Percentiles rank a stretch among this genome's conserved stretches.
phyloP scores from a whole-genome alignment of 2,888 invertebrate genomes.

The Bombyx huttoni region DNA sequence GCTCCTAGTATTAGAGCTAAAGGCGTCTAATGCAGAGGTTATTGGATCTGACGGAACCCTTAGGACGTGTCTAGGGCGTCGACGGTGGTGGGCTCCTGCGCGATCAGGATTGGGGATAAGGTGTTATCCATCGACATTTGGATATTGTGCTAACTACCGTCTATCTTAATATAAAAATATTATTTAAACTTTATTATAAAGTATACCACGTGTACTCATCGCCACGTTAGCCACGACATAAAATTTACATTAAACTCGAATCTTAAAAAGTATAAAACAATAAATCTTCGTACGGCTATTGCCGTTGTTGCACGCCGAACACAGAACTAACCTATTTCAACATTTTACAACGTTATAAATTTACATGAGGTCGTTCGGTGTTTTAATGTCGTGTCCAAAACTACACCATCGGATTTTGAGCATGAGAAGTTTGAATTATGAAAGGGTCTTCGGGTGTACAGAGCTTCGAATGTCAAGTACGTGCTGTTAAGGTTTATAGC shows the following conservation, averaged over 20 bases:
- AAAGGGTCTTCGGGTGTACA: constrained; percentile 30
- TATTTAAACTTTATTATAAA: background rate
- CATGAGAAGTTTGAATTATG: constrained; percentile 42
- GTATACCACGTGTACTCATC: background rate
- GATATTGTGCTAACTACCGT: too few relatives aligned
- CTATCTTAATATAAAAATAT: background rate
- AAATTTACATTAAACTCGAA: constrained; percentile 1
- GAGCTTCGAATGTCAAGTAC: constrained; percentile 4
- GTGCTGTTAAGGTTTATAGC: constrained; percentile 7
- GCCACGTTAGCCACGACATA: background rate
- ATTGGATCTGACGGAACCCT: too few relatives aligned
- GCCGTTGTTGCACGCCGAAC: constrained; percentile 17
- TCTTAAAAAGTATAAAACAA: constrained; percentile 10
- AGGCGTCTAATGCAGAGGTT: too few relatives aligned
- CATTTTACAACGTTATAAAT: constrained; percentile 38
- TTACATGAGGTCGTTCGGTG: constrained; percentile 34
- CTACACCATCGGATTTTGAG: constrained; percentile 35
- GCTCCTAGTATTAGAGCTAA: too few relatives aligned
- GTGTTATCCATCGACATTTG: too few relatives aligned
- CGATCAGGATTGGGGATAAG: too few relatives aligned
- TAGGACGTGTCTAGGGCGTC: too few relatives aligned
- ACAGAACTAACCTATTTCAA: constrained; percentile 21
- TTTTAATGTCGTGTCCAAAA: constrained; percentile 34
- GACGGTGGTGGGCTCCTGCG: too few relatives aligned
- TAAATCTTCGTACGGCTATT: constrained; percentile 19